Base-by-base conservation (phyloP, 2,797 vertebrate species). In the Sebastes minor region DNA sequence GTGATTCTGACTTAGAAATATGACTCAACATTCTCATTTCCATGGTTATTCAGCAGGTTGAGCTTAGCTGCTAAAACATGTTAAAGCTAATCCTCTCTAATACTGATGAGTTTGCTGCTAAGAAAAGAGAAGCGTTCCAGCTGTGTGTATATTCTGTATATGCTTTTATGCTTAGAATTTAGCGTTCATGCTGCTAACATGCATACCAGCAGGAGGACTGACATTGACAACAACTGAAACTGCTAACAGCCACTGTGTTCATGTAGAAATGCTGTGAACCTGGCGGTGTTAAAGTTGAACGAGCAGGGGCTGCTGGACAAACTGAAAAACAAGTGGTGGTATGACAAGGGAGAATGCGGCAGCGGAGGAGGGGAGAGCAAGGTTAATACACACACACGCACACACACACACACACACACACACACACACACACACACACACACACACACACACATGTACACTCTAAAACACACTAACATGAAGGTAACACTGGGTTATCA, bases 241-340 rank as follows among this genome's bases (percentile, higher is more conserved):
- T 80, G 89, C 93, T 94, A 94, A 94, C 93, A 88, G 91, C 96
- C 96, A 97, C 96, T 99, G 97, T 99, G 97, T 99, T 98, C 97
- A 98, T 94, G 89, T 98, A 99, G 98, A 99, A 99, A 99, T 96
- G 97, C 97, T 76, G 98, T 99, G 97, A 99, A 99, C 97, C 98
- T 99, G 91, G 98, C 98, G 96, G 98, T 99, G 92, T 86, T 99
- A 97, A 99, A 99, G 97, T 97, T 98, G 97, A 98, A 98, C 97
- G 97, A 99, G 94, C 98, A 99, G 97, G 98, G 98, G 95, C 98
- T 99, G 79, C 97, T 99, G 97, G 98, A 99, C 97, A 99, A 99
- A 98, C 98, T 99, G 97, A 99, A 99, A 98, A 99, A 99, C 98
- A 99, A 99, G 98, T 99, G 98, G 98, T 99, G 98, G 98, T 99